Conservation (phyloP, 2,113 vertebrate species). For the Lethenteron reissneri region DNA sequence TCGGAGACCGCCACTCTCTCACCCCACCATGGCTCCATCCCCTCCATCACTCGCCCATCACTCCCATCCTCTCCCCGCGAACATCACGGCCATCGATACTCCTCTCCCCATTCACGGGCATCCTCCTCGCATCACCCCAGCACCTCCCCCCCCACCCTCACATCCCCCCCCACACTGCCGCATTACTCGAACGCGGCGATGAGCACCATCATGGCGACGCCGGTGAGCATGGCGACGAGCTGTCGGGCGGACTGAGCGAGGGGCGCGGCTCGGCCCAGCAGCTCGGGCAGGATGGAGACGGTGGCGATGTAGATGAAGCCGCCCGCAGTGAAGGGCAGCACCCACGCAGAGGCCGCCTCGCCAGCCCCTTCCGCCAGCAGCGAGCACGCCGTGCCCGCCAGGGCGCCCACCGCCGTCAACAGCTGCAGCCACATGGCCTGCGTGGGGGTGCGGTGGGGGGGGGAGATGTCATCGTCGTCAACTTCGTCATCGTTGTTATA, state of each 20-base stretch:
- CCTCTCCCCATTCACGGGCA: too few relatives aligned
- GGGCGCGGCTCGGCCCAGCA: slow-evolving; percentile 42
- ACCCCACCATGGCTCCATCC: too few relatives aligned
- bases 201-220: slow-evolving; percentile 65
- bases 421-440: slow-evolving; percentile 77
- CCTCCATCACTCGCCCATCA: too few relatives aligned
- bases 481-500: too few relatives aligned
- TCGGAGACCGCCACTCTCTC: too few relatives aligned
- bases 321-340: slow-evolving; percentile 65
- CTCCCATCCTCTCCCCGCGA: too few relatives aligned
- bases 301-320: slow-evolving; percentile 77
- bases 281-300: slow-evolving; percentile 57
- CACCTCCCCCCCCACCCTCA: background rate
- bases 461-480: too few relatives aligned
- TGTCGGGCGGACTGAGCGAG: slow-evolving; percentile 44
- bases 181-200: slow-evolving; percentile 49
- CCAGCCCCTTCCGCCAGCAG: slow-evolving; percentile 53
- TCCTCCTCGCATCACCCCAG: background rate
- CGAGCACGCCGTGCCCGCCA: slow-evolving; percentile 55
- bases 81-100: too few relatives aligned
- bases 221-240: slow-evolving; percentile 46
- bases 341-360: slow-evolving; percentile 46
- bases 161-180: background rate
- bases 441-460: background rate
- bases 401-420: slow-evolving; percentile 47